phyloP scores from a whole-genome alignment of 1,140 invertebrate species.

The Thaumetopoea pityocampa region DNA sequence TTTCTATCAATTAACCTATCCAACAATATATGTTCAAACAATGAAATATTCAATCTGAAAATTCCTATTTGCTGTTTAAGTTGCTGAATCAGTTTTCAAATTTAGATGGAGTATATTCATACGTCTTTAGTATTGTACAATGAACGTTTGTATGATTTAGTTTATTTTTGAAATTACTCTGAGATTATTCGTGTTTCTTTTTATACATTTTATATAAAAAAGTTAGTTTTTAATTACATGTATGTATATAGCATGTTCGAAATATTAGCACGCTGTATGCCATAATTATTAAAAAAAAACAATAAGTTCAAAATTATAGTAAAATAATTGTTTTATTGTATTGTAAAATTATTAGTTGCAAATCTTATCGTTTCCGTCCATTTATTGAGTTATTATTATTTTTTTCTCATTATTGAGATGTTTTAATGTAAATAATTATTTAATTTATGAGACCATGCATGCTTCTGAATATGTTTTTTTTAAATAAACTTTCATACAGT shows the following conservation, averaged over 20 bases:
- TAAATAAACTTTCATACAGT: slow-evolving; percentile 65
- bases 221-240: slow-evolving; percentile 39
- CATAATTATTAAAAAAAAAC: slow-evolving; percentile 36
- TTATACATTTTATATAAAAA: slow-evolving; percentile 63
- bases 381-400: slow-evolving; percentile 47
- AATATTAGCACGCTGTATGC: slow-evolving; percentile 22
- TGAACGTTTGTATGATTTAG: slow-evolving; percentile 44
- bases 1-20: no score
- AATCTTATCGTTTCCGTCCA: slow-evolving; percentile 71
- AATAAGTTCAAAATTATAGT: slow-evolving; percentile 31
- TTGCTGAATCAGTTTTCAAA: no score
- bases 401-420: slow-evolving; percentile 23
- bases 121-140: no score
- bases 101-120: no score
- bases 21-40: no score
- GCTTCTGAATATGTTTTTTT: slow-evolving; percentile 34
- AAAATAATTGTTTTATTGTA: slow-evolving; percentile 15
- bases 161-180: slow-evolving; percentile 68
- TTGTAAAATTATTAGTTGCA: slow-evolving; percentile 30
- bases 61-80: no score
- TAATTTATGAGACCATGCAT: slow-evolving; percentile 11
- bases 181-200: slow-evolving; percentile 67
- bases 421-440: slow-evolving; percentile 28
- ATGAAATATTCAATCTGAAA: no score
- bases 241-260: slow-evolving; percentile 19